A percentile compares a stretch with the other conserved stretches of the same genome.
Conservation (phyloP, 2,888 invertebrate species). For the Watsonalla cultraria region DNA sequence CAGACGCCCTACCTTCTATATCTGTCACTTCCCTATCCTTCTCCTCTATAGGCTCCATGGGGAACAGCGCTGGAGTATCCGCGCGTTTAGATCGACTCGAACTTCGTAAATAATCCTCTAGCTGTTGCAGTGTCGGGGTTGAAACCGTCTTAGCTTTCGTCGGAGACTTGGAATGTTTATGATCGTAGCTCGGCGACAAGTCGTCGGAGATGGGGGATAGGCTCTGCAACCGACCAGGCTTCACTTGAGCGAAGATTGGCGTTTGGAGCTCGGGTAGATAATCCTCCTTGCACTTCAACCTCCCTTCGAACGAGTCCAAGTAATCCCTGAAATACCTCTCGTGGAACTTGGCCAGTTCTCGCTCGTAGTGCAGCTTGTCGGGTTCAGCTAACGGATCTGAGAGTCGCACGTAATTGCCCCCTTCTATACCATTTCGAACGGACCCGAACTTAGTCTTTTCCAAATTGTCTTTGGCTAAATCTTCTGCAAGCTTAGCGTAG, state of each 20-base stretch:
- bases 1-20: slow-evolving; percentile 71
- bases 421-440: slow-evolving; percentile 57
- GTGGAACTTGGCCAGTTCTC: slow-evolving; percentile 67
- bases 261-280: slow-evolving; percentile 71
- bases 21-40: slow-evolving; percentile 50
- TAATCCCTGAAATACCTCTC: slow-evolving; percentile 65
- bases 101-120: slow-evolving; percentile 67
- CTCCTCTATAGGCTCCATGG: slow-evolving; percentile 76
- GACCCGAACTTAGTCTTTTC: slow-evolving; percentile 71
- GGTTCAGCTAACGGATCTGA: slow-evolving; percentile 61
- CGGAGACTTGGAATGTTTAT: slow-evolving; percentile 54
- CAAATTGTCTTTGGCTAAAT: slow-evolving; percentile 44
- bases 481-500: slow-evolving; percentile 47
- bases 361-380: slow-evolving; percentile 62
- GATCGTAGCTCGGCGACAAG: slow-evolving; percentile 55
- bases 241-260: slow-evolving; percentile 69
- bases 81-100: slow-evolving; percentile 52
- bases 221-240: slow-evolving; percentile 54
- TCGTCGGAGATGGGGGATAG: slow-evolving; percentile 47
- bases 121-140: slow-evolving; percentile 68
- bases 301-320: slow-evolving; percentile 56
- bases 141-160: slow-evolving; percentile 57
- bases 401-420: slow-evolving; percentile 60
- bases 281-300: slow-evolving; percentile 58
- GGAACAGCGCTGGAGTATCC: slow-evolving; percentile 66